Base-by-base conservation (phyloP, 2,113 vertebrate species). In the Halcyon senegalensis region DNA sequence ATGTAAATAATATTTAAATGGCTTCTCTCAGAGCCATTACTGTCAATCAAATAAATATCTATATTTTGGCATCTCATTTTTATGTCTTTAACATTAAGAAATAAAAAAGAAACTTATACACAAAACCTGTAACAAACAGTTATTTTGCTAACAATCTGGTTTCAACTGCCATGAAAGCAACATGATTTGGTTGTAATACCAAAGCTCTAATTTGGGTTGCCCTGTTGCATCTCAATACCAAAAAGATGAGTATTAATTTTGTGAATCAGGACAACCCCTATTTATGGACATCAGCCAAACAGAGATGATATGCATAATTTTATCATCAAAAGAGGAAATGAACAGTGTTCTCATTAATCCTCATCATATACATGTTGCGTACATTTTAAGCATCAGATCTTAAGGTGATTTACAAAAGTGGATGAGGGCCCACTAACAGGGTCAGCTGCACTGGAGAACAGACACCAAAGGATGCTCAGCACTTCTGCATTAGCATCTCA, bases 1-100 rank as follows among this genome's bases (percentile, higher is more conserved):
- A 96, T 86, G 76, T 94, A 97, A 98, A 98, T 97, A 96, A 97
- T 96, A 97, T 95, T 97, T 97, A 97, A 98, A 97, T 89, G 35
- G 68, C 75, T 96, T 97, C 66, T 95, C 88, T 81, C 89, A 95
- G 87, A 96, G 92, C 90, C 90, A 92, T 97, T 96, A 88, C 80
- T 94, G 95, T 92, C 93, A 95, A 78, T 96, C 94, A 94, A 92
- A 90, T 91, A 97, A 97, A 95, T 79, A 84, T 46, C 59, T 93
- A 69, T 95, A 94, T 95, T 94, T 96, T 64, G 46, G 84, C 60
- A 92, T 96, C 95, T 96, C 60, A 28, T 95, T 98, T 97, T 97
- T 89, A 56, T 63, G 89, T 91, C 66, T 30, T 90, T 94, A 95
- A 89, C 39, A 91, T 94, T 89, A 97, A 81, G 91, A 82, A 96